Conservation (phyloP, 1,140 invertebrate genomes). For the Cephus cinctus region DNA sequence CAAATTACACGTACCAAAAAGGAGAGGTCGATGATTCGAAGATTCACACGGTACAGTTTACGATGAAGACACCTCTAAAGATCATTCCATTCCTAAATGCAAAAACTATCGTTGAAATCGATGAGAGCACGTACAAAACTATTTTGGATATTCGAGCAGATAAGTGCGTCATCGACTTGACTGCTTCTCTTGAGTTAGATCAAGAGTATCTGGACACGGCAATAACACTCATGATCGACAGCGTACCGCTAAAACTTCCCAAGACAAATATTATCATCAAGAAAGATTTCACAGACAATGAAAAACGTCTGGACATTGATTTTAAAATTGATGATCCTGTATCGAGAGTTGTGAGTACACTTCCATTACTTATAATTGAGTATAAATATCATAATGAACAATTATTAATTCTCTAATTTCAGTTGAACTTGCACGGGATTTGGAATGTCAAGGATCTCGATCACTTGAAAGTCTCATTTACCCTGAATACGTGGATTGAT, state of each 20-base stretch:
- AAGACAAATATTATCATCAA: constrained; percentile 62
- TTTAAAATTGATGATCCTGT: constrained; percentile 25
- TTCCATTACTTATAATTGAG: constrained; percentile 8
- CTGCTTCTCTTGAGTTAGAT: constrained; percentile 58
- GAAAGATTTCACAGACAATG: constrained; percentile 65
- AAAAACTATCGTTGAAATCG: constrained; percentile 51
- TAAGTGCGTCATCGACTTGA: constrained; percentile 48
- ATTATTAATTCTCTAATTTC: constrained; percentile 3
- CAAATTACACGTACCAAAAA: constrained; percentile 55
- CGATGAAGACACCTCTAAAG: constrained; percentile 58
- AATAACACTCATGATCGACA: constrained; percentile 59
- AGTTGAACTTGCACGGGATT: constrained; percentile 18
- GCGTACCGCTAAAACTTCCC: constrained; percentile 63
- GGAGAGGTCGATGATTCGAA: constrained; percentile 47
- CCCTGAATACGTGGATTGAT: constrained; percentile 57
- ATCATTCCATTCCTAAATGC: constrained; percentile 54
- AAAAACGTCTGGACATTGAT: constrained; percentile 58
- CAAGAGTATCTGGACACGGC: constrained; percentile 63
- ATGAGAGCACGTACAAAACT: constrained; percentile 56
- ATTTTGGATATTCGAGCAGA: constrained; percentile 52
- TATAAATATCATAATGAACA: background rate
- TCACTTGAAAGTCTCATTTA: constrained; percentile 48
- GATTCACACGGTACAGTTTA: constrained; percentile 52
- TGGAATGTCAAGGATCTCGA: constrained; percentile 57
- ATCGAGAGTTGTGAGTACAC: constrained; percentile 25